Evolutionary conservation across 2,797 vertebrate species (phyloP).

Genomic region (Acropternis orthonyx): DNA sequence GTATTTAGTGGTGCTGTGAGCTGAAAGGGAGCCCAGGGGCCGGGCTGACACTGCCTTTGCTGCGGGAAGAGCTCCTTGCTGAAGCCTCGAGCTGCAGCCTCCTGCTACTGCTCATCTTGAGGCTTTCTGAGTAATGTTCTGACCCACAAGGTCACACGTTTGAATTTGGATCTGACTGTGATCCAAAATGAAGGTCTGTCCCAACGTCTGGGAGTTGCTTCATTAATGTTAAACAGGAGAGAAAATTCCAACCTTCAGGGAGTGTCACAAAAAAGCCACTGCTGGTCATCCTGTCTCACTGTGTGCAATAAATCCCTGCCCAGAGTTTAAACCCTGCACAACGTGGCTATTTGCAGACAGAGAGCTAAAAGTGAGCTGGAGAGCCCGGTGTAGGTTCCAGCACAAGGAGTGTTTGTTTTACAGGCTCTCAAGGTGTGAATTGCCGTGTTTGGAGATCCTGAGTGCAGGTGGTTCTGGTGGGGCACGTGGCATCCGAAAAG

Average conservation of each 20-base stretch:
- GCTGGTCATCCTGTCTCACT: neutral
- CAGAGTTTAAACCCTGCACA: neutral
- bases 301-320: neutral
- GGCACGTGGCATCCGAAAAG: neutral
- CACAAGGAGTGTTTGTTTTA: neutral
- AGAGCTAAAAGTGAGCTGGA: neutral
- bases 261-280: neutral
- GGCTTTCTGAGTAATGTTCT: neutral
- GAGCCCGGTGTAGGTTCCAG: neutral
- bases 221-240: neutral
- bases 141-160: neutral
- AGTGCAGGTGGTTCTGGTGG: neutral
- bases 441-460: neutral
- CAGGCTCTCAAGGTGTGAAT: neutral
- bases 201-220: neutral
- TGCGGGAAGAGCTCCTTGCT: constrained; percentile 6
- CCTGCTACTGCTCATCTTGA: neutral
- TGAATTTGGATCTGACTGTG: neutral
- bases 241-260: neutral
- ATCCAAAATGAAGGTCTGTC: neutral
- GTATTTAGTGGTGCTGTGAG: neutral
- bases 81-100: neutral
- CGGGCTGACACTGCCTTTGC: neutral
- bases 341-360: neutral
- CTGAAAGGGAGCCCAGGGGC: neutral